Evolutionary conservation across 1,140 invertebrate species (phyloP).

Genomic region (Musca domestica): DNA sequence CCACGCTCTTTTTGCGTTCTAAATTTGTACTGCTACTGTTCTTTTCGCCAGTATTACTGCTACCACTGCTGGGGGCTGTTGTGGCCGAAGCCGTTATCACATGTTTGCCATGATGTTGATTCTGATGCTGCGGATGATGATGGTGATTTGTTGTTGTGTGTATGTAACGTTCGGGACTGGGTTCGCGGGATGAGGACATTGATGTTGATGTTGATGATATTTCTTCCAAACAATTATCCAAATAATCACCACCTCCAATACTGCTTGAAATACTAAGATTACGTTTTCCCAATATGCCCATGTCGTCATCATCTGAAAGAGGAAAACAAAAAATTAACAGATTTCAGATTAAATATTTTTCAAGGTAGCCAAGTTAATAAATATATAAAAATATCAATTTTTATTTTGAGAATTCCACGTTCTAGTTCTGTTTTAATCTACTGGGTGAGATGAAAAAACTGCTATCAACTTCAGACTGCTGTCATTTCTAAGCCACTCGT

Average conservation of each 20-base stretch:
- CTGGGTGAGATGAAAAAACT: no score
- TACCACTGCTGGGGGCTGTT: conserved; percentile 1
- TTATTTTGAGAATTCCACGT: no score
- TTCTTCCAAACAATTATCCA: conserved; percentile 30
- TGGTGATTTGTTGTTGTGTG: neutral
- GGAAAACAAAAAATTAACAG: neutral
- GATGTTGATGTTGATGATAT: conserved; percentile 29
- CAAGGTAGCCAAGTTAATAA: no score
- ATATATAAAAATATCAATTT: no score
- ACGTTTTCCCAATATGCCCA: conserved; percentile 8
- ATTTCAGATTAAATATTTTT: no score
- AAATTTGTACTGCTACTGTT: neutral
- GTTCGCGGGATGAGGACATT: conserved; percentile 26
- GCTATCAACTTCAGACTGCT: no score
- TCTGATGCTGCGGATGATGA: conserved; percentile 4
- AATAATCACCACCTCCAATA: conserved; percentile 12
- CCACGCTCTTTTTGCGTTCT: conserved; percentile 13
- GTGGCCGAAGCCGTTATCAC: conserved; percentile 15
- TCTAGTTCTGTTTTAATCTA: no score
- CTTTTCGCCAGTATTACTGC: neutral
- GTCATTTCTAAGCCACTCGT: no score
- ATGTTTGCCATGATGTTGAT: neutral
- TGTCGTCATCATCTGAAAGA: conserved; percentile 8
- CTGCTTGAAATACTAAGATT: conserved; percentile 18
- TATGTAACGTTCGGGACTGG: conserved; percentile 25